Evolutionary conservation across 2,888 invertebrate genomes (phyloP), one percentile per base, ranked within the genome.

Genomic region (Cistogaster globosa): DNA sequence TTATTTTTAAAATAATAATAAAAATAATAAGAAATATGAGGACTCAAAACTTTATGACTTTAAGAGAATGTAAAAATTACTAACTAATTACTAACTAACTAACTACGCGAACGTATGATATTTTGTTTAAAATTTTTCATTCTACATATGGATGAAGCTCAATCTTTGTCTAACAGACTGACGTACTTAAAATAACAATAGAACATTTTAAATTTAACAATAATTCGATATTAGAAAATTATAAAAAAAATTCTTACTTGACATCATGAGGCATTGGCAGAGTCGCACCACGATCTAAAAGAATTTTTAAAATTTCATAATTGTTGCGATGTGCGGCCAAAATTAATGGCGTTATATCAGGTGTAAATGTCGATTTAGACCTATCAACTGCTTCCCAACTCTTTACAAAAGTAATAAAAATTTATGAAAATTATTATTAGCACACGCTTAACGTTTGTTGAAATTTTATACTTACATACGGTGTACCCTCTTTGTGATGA

Each of bases 261-360:
- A 97, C 97, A 93, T 98, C 97, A 93, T 98, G 98, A 75, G 98
- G 98, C 93, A 96, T 95, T 0, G 98, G 98, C 84, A 99, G 94
- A 7, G 97, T 96, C 74, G 98, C 98, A 45, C 98, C 98, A 83
- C 98, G 94, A 93, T 98, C 98, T 87, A 99, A 93, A 18, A 99
- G 94, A 87, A 98, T 95, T 94, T 98, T 98, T 69, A 99, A 95
- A 90, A 98, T 98, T 94, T 99, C 98, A 92, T 98, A 99, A 93
- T 98, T 98, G 93, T 99, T 98, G 92, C 97, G 96, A 92, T 99
- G 99, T 20, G 98, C 97, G 3, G 98, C 98, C 88, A 99, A 94
- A 90, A 98, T 97, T 72, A 99, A 94, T 0, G 99, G 98, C 6
- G 99, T 99, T 91, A 99, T 98, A 92, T 99, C 99, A 0, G 97